phyloP scores from a whole-genome alignment of 2,888 invertebrate genomes.

The Mactromeris polynyma region DNA sequence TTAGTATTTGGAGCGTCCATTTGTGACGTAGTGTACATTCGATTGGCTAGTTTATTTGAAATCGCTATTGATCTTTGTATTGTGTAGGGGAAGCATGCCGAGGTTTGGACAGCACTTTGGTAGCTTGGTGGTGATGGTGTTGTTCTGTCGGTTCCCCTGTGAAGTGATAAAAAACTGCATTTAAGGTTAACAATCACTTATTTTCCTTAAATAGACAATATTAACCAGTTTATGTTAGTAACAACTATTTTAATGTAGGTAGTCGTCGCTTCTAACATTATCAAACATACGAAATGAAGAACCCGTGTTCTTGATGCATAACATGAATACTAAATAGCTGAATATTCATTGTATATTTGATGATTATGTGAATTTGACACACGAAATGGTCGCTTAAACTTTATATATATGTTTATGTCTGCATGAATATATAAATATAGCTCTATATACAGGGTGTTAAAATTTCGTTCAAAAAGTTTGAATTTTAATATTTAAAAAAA shows the following conservation, averaged over 20 bases:
- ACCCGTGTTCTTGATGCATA: no score
- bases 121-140: conserved; percentile 50
- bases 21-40: not conserved
- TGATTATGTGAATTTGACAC: no score
- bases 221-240: no score
- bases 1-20: not conserved
- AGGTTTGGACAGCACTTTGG: conserved; percentile 28
- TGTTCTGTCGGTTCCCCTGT: conserved; percentile 48
- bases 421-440: no score
- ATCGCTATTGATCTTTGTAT: conserved; percentile 33
- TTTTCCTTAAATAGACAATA: not conserved
- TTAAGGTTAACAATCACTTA: conserved; percentile 6
- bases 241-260: not conserved
- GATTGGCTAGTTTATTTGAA: not conserved
- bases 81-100: conserved; percentile 32
- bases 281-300: no score
- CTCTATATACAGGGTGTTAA: no score
- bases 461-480: no score
- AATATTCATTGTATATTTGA: no score
- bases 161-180: conserved; percentile 5
- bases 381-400: no score
- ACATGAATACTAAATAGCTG: no score
- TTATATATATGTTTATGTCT: no score
- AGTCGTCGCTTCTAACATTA: not conserved
- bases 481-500: no score